A percentile compares a stretch with the other conserved stretches of the same genome.
Conservation (phyloP, 1,140 invertebrate genomes). For the Brachystomella parvula region DNA sequence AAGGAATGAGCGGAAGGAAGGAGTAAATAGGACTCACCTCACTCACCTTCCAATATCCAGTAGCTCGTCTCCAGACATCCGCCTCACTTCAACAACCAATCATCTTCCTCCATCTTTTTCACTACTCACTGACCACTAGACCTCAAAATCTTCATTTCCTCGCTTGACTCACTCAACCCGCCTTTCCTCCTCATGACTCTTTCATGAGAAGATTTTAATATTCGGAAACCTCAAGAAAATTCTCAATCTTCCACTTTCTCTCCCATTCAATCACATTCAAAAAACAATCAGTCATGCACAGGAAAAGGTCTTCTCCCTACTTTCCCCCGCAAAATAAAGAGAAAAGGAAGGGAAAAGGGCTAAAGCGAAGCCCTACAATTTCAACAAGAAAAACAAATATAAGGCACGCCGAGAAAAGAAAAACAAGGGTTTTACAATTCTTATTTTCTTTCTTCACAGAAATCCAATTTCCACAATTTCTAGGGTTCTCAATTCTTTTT, state of each 20-base stretch:
- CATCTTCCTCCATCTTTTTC: neutral
- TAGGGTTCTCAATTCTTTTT: too few species aligned
- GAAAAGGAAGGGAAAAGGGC: neutral
- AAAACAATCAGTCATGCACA: conserved; percentile 7
- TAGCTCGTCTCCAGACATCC: neutral
- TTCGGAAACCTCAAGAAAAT: too few species aligned
- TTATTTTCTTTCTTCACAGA: too few species aligned
- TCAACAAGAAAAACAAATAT: neutral
- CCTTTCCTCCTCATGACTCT: conserved; percentile 12
- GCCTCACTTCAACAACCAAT: neutral
- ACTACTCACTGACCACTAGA: neutral
- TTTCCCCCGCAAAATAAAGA: too few species aligned
- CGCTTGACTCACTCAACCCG: conserved; percentile 1
- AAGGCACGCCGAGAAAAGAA: too few species aligned
- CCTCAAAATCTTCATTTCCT: neutral
- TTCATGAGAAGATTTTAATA: conserved; percentile 10
- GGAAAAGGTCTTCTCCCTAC: neutral
- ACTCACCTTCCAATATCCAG: too few species aligned
- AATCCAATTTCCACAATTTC: too few species aligned
- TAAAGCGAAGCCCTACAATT: neutral
- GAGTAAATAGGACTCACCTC: neutral
- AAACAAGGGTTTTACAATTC: too few species aligned
- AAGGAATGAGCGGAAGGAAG: neutral
- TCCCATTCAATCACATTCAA: conserved; percentile 1
- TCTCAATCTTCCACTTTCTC: neutral